These are phyloP conservation scores for Rhamnusium bicolor DNA, from an alignment of 2,888 invertebrate species.

Conservation along the genomic window DNA sequence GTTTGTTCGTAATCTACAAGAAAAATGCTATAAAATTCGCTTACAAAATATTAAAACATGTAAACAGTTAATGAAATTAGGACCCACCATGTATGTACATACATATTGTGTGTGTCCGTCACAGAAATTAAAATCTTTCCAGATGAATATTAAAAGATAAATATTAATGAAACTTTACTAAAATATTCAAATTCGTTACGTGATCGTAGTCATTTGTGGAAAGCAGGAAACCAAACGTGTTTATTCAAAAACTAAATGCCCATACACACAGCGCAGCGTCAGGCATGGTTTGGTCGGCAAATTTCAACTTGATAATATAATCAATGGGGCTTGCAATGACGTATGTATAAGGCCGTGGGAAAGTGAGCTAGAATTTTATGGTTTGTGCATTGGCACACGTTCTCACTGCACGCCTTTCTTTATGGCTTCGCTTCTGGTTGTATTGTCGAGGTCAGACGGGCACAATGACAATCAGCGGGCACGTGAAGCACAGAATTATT, in stretches of 20 bases:
- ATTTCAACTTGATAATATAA: conserved; percentile 23
- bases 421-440: conserved; percentile 27
- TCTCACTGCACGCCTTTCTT: conserved; percentile 32
- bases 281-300: not conserved
- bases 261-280: conserved; percentile 17
- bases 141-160: not conserved
- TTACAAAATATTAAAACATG: no score
- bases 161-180: not conserved
- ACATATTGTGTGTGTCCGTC: no score
- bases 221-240: conserved; percentile 22
- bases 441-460: conserved; percentile 34
- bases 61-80: no score
- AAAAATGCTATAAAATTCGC: no score
- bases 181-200: not conserved
- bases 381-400: conserved; percentile 44
- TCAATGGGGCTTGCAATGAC: conserved; percentile 29
- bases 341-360: conserved; percentile 47
- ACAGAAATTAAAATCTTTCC: no score
- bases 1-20: no score
- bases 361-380: conserved; percentile 47
- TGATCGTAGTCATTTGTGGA: not conserved
- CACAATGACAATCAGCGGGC: conserved; percentile 39
- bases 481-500: conserved; percentile 40
- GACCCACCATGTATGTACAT: no score
- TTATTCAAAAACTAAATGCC: conserved; percentile 33